Percentiles rank a stretch among this genome's conserved stretches.
phyloP scores from a whole-genome alignment of 2,113 vertebrate species.

The Panthera tigris region DNA sequence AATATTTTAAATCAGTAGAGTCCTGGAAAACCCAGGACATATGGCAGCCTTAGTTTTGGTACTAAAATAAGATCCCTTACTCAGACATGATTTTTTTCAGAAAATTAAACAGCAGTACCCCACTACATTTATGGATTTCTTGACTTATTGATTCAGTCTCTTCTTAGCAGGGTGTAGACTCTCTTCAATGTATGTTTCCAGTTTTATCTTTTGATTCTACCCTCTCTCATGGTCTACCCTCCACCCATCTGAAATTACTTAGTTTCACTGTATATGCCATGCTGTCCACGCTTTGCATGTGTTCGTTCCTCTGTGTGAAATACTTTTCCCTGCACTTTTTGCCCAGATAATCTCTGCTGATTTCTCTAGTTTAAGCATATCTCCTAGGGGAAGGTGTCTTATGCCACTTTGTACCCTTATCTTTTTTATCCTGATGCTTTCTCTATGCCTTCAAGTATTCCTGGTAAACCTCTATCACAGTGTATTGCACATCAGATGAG shows the following conservation, averaged over 20 bases:
- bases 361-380: background rate
- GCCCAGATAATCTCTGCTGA: background rate
- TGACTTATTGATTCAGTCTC: slow-evolving; percentile 3
- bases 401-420: background rate
- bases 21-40: slow-evolving; percentile 59
- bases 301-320: background rate
- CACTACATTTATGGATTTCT: background rate
- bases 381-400: background rate
- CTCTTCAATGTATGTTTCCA: background rate
- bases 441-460: background rate
- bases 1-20: slow-evolving; percentile 72
- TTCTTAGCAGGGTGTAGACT: background rate
- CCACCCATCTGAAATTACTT: background rate
- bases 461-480: background rate
- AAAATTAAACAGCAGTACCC: background rate
- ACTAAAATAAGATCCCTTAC: slow-evolving; percentile 59
- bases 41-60: slow-evolving; percentile 61
- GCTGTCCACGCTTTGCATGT: background rate
- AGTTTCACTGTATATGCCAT: background rate
- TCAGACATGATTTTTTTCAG: slow-evolving; percentile 46
- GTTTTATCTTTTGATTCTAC: background rate
- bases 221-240: background rate
- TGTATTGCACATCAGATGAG: background rate
- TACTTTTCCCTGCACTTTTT: background rate
- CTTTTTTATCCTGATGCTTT: background rate